phyloP scores from a whole-genome alignment of 2,888 invertebrate species.

The Dryocosmus kuriphilus region DNA sequence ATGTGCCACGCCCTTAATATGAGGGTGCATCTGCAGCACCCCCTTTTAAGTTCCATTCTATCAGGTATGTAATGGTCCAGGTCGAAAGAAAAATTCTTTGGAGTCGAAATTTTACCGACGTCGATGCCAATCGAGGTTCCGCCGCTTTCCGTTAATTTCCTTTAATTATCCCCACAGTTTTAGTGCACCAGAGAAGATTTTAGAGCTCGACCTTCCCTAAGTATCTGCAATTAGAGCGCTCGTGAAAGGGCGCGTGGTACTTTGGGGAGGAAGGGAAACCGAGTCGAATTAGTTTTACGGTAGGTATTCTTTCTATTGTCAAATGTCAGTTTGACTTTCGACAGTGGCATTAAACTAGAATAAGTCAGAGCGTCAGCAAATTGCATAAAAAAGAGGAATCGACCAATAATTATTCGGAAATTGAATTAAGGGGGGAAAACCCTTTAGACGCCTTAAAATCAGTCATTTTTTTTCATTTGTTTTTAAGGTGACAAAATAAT shows the following conservation, averaged over 20 bases:
- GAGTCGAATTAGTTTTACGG: constrained; percentile 61
- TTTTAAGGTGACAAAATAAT: too few relatives aligned
- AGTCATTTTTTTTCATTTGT: too few relatives aligned
- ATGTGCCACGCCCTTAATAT: constrained; percentile 1
- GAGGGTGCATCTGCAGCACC: constrained; percentile 12
- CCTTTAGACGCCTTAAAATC: too few relatives aligned
- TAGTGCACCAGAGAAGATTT: constrained; percentile 6
- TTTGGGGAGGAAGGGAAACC: constrained; percentile 56
- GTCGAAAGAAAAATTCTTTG: constrained; percentile 4
- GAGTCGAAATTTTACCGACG: constrained; percentile 8
- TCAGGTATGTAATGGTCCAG: constrained; percentile 8
- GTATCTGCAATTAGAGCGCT: constrained; percentile 30
- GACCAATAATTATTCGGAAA: neutral
- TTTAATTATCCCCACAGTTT: constrained; percentile 31
- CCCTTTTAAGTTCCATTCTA: constrained; percentile 4
- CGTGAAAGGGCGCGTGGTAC: constrained; percentile 30
- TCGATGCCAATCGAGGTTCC: constrained; percentile 31
- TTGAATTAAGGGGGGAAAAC: too few relatives aligned
- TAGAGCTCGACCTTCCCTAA: constrained; percentile 10
- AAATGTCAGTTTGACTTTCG: constrained; percentile 6
- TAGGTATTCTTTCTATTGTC: constrained; percentile 64
- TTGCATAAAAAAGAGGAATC: neutral
- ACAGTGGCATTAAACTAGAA: neutral
- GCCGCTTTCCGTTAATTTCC: constrained; percentile 16
- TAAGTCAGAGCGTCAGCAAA: neutral